Evolutionary conservation across 2,797 vertebrate species (phyloP).

Genomic region (Apogon hyalosoma): DNA sequence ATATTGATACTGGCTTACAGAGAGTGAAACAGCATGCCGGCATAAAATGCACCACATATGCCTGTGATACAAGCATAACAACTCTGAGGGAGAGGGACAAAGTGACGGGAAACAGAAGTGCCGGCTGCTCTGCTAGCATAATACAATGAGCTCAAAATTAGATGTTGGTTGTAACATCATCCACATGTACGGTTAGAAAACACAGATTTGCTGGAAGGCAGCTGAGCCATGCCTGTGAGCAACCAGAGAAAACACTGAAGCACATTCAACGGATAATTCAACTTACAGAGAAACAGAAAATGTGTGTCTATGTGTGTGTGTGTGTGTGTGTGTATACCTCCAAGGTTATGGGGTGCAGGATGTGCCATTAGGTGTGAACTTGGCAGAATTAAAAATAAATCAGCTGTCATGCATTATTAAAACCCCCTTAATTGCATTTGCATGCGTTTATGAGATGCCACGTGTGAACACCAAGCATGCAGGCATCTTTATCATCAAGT

Average conservation of each 20-base stretch:
- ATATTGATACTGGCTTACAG: conserved; percentile 41
- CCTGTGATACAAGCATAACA: conserved; percentile 17
- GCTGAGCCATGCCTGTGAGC: background rate
- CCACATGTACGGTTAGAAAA: background rate
- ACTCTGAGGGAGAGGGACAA: conserved; percentile 8
- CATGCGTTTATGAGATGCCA: conserved; percentile 39
- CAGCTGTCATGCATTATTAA: conserved; percentile 65
- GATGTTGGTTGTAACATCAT: background rate
- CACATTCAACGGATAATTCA: background rate
- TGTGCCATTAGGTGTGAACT: conserved; percentile 57
- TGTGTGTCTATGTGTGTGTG: conserved; percentile 7
- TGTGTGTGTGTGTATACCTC: background rate
- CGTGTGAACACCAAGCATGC: background rate
- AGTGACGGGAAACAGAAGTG: conserved; percentile 18
- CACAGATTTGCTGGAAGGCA: background rate
- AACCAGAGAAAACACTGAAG: background rate
- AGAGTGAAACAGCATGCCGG: conserved; percentile 39
- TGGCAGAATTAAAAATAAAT: conserved; percentile 62
- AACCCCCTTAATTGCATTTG: conserved; percentile 62
- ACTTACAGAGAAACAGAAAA: background rate
- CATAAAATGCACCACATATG: conserved; percentile 21
- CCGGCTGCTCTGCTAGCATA: background rate
- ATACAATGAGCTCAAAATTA: conserved; percentile 6
- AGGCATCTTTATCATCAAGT: background rate
- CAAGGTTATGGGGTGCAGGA: conserved; percentile 48